Percentiles rank a stretch among this genome's conserved stretches.
Conservation (phyloP, 2,888 invertebrate species). For the Trichogramma evanescens region DNA sequence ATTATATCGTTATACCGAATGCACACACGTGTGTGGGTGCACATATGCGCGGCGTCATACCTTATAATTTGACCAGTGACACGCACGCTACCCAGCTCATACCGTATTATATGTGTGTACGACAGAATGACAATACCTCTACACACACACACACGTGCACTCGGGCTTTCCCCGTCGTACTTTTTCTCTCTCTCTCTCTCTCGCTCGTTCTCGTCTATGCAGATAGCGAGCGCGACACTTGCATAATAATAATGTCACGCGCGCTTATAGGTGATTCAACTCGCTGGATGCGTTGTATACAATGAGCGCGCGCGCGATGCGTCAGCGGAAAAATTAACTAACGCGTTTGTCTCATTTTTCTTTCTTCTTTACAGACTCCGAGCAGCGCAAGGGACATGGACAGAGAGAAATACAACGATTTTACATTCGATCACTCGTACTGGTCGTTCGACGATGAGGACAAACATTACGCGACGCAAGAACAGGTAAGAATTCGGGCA, state of each 20-base stretch:
- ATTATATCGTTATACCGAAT: too few species aligned
- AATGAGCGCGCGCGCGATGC: not conserved
- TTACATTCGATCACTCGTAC: constrained; percentile 84
- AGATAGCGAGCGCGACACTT: too few species aligned
- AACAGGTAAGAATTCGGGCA: constrained; percentile 54
- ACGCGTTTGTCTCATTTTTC: not conserved
- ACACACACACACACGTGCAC: too few species aligned
- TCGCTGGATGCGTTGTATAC: not conserved
- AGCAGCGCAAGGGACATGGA: constrained; percentile 52
- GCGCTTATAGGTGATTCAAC: constrained; percentile 14
- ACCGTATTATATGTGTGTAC: too few species aligned
- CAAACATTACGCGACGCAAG: constrained; percentile 70
- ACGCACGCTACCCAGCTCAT: too few species aligned
- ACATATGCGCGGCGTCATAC: too few species aligned
- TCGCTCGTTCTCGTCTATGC: too few species aligned
- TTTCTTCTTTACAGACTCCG: constrained; percentile 39
- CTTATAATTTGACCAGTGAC: too few species aligned
- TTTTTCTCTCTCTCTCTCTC: too few species aligned
- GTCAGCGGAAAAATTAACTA: not conserved
- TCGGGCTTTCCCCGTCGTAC: too few species aligned
- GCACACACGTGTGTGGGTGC: too few species aligned
- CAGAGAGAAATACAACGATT: constrained; percentile 70
- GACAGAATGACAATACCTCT: too few species aligned
- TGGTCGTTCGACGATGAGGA: constrained; percentile 73
- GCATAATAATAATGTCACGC: not conserved